Evolutionary conservation across 2,888 invertebrate species (phyloP).

Genomic region (Drosophila leonis): DNA sequence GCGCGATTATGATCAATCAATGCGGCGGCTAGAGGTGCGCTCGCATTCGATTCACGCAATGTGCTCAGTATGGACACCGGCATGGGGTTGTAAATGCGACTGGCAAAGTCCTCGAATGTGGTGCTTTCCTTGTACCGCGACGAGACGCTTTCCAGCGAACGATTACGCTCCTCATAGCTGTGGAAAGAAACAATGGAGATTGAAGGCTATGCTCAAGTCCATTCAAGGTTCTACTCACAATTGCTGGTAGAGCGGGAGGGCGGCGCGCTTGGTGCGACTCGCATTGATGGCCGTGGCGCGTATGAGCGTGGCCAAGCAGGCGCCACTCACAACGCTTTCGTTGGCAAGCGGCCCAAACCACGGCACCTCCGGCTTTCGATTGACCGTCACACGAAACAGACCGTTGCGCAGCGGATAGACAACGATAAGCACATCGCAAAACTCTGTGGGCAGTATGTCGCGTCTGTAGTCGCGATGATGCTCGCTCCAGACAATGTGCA

Average conservation of each 20-base stretch:
- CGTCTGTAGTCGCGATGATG: conserved; percentile 97
- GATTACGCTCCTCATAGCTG: conserved; percentile 96
- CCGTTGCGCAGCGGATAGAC: conserved; percentile 96
- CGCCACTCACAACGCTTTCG: conserved; percentile 89
- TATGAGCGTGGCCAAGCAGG: conserved; percentile 92
- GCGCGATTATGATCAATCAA: conserved; percentile 86
- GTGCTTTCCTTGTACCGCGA: conserved; percentile 93
- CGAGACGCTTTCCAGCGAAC: conserved; percentile 93
- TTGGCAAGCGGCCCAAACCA: conserved; percentile 98
- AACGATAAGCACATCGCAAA: conserved; percentile 98
- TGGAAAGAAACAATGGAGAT: not conserved
- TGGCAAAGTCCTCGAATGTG: conserved; percentile 95
- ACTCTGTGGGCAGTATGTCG: conserved; percentile 99
- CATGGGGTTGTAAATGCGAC: conserved; percentile 90
- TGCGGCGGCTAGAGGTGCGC: conserved; percentile 87
- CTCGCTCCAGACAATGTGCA: conserved; percentile 99
- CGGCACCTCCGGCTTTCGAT: conserved; percentile 94
- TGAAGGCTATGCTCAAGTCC: not conserved
- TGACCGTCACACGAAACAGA: conserved; percentile 94
- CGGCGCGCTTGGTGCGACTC: conserved; percentile 95
- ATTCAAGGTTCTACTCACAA: conserved; percentile 88
- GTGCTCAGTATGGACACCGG: conserved; percentile 82
- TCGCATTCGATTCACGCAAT: conserved; percentile 73
- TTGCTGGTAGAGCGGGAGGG: conserved; percentile 95
- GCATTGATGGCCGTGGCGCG: conserved; percentile 96